phyloP scores from a whole-genome alignment of 2,113 vertebrate species.

The Acrocephalus arundinaceus region DNA sequence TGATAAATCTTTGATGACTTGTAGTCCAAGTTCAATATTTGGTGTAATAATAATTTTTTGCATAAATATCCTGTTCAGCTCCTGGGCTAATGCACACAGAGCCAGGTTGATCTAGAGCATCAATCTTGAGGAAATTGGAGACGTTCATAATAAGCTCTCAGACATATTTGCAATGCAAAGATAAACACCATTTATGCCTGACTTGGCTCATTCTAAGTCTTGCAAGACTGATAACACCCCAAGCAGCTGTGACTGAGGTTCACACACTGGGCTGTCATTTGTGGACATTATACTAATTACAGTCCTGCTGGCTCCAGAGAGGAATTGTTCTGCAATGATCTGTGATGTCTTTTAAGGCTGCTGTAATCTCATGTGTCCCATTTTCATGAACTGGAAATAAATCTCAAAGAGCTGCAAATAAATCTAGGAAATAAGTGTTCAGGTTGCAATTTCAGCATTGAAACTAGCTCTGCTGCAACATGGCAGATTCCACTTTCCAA shows the following conservation, averaged over 20 bases:
- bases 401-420: background rate
- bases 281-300: constrained; percentile 3
- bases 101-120: background rate
- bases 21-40: background rate
- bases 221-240: background rate
- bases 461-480: background rate
- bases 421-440: background rate
- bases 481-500: background rate
- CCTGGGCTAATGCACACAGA: background rate
- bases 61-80: background rate
- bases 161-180: background rate
- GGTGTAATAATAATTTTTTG: background rate
- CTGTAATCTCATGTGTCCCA: background rate
- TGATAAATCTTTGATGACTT: background rate
- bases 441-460: background rate
- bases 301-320: background rate
- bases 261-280: background rate
- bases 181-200: constrained; percentile 2
- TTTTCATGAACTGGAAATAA: background rate
- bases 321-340: background rate
- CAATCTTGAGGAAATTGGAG: background rate
- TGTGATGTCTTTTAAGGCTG: background rate
- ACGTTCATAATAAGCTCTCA: background rate
- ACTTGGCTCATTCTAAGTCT: background rate
- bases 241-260: constrained; percentile 19